Evolutionary conservation across 2,888 invertebrate genomes (phyloP).

Genomic region (Sarcophaga variegata): DNA sequence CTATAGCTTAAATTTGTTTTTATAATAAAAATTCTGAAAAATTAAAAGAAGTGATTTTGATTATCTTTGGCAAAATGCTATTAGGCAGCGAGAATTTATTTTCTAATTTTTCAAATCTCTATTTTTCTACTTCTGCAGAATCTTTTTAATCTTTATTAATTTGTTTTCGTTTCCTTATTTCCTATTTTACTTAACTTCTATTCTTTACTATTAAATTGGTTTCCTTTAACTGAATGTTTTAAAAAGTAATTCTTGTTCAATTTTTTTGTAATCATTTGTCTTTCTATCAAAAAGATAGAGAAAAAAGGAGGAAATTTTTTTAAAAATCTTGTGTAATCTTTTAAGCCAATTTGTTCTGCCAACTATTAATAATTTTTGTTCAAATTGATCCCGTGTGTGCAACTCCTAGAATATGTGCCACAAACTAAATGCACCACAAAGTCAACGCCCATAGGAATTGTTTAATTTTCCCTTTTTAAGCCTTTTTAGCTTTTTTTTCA

Average conservation of each 20-base stretch:
- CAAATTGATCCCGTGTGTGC: background rate
- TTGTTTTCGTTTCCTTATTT: too few relatives aligned
- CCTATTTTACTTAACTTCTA: background rate
- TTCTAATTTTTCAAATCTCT: background rate
- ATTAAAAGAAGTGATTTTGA: too few relatives aligned
- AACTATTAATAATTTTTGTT: slow-evolving; percentile 24
- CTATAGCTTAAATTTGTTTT: too few relatives aligned
- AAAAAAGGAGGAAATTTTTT: background rate
- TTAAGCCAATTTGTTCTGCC: slow-evolving; percentile 67
- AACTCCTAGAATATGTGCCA: slow-evolving; percentile 5
- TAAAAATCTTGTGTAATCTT: slow-evolving; percentile 57
- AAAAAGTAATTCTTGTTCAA: slow-evolving; percentile 5
- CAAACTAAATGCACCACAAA: slow-evolving; percentile 67
- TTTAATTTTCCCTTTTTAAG: background rate
- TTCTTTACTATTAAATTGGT: background rate
- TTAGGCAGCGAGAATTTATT: too few relatives aligned
- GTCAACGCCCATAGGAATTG: slow-evolving; percentile 61
- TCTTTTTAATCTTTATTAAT: background rate
- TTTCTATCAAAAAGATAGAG: too few relatives aligned
- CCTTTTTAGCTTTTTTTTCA: background rate
- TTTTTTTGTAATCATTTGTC: background rate
- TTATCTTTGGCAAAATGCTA: too few relatives aligned
- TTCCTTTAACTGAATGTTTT: slow-evolving; percentile 21
- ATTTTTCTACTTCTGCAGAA: background rate
- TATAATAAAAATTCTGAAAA: too few relatives aligned